phyloP scores from a whole-genome alignment of 2,888 invertebrate species.

The Meandrusa payeni region DNA sequence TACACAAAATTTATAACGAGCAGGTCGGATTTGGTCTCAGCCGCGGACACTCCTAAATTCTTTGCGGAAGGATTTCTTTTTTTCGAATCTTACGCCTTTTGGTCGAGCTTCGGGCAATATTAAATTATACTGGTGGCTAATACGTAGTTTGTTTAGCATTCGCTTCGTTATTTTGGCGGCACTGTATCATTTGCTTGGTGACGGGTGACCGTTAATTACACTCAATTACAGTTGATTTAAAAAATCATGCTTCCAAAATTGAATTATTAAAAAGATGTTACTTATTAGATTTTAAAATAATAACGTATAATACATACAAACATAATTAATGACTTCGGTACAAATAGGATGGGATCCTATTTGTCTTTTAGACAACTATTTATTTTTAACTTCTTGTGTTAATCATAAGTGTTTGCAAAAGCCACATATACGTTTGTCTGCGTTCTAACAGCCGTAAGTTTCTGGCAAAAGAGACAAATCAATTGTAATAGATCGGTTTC shows the following conservation, averaged over 20 bases:
- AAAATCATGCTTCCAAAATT: background rate
- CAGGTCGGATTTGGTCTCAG: slow-evolving; percentile 64
- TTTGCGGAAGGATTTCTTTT: slow-evolving; percentile 71
- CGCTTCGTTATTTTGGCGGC: slow-evolving; percentile 58
- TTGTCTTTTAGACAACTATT: too few relatives aligned
- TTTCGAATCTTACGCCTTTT: slow-evolving; percentile 53
- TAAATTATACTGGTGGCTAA: slow-evolving; percentile 58
- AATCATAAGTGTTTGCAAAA: too few relatives aligned
- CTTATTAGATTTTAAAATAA: too few relatives aligned
- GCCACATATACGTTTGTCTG: too few relatives aligned
- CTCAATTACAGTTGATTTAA: slow-evolving; percentile 6
- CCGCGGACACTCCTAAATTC: slow-evolving; percentile 74
- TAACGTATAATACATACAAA: too few relatives aligned
- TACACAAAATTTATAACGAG: slow-evolving; percentile 79
- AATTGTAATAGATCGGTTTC: too few relatives aligned
- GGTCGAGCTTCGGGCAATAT: slow-evolving; percentile 52
- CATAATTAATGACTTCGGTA: too few relatives aligned
- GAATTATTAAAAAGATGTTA: too few relatives aligned
- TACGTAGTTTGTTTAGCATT: slow-evolving; percentile 56
- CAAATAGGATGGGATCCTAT: too few relatives aligned
- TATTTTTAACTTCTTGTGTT: too few relatives aligned
- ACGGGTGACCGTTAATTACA: slow-evolving; percentile 5
- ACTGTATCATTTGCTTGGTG: slow-evolving; percentile 34
- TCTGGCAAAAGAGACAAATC: too few relatives aligned
- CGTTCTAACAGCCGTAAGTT: too few relatives aligned